Conservation (phyloP, 2,113 vertebrate species). For the Paralichthys olivaceus region DNA sequence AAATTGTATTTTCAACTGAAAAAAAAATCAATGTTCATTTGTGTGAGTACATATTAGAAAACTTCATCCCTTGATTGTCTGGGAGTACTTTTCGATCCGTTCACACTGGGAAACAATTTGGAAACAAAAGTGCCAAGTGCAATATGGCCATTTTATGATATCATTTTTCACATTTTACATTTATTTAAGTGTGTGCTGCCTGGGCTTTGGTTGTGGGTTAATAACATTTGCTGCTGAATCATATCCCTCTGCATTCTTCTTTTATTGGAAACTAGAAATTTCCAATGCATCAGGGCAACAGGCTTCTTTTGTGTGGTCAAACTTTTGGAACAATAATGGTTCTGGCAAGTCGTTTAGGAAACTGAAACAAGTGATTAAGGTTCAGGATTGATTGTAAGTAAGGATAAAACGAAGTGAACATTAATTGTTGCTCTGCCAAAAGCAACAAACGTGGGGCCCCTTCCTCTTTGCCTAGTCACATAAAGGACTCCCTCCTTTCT, state of each 20-base stretch:
- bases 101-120: neutral
- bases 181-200: constrained; percentile 1
- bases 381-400: neutral
- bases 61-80: neutral
- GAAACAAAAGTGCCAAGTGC: neutral
- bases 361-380: neutral
- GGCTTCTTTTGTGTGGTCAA: constrained; percentile 1
- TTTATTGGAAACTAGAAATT: constrained; percentile 12
- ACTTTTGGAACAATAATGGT: neutral
- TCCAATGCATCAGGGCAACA: neutral
- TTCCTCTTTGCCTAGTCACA: neutral
- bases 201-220: neutral
- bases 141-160: constrained; percentile 8
- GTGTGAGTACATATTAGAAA: neutral
- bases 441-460: neutral
- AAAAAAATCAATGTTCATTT: no score
- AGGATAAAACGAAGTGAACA: no score
- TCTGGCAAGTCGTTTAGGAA: neutral
- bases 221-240: constrained; percentile 6
- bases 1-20: no score
- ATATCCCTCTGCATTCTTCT: constrained; percentile 7
- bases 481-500: neutral
- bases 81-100: constrained; percentile 7
- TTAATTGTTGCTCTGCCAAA: neutral
- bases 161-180: constrained; percentile 1